Base-by-base conservation (phyloP, 2,797 vertebrate species). In the Mionectes olivaceus region DNA sequence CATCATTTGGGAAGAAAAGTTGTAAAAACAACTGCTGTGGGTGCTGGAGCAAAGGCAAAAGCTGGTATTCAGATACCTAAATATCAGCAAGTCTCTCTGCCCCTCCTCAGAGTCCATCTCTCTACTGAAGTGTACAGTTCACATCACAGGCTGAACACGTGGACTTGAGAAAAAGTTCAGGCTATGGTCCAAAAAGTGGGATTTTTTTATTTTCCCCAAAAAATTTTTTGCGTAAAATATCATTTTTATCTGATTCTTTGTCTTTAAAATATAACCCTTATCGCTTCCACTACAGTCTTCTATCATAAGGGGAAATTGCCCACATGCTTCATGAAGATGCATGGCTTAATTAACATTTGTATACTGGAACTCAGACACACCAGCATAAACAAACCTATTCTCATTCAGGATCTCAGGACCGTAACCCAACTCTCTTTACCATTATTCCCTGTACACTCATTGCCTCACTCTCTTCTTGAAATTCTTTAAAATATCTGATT, bases 151-250 rank as follows among this genome's bases (percentile, higher is more conserved):
- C 39, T 65, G n/a, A 89, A 23, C 47, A 35, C 28, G 19, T 1
- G 25, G 44, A 70, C 27, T 60, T 64, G 14, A 37, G 41, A 41
- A 82, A 53, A 84, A 80, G 33, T 24, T 70, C 9, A 44, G 17
- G 27, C 19, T 41, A 5, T 10, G 14, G 32, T 68, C 32, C 39
- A 78, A 63, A 76, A 70, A 1, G 5, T 24, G 13, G 8, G 9
- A 7, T 8, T 35, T 55, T 17, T 44, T 23, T 44, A 19, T 57
- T 59, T 7, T 2, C 0, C 43, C 6, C 6, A 1, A 13, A 1
- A 11, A 6, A 2, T 11, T 22, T 44, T 77, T 47, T 49, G 19
- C 44, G 11, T 9, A 49, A 79, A 15, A 10, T 64, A 39, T 1
- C 3, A 47, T 55, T 89, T 82, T 30, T 30, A 56, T 30, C 21